Conservation (phyloP, 2,797 vertebrate genomes). For the Artibeus lituratus region DNA sequence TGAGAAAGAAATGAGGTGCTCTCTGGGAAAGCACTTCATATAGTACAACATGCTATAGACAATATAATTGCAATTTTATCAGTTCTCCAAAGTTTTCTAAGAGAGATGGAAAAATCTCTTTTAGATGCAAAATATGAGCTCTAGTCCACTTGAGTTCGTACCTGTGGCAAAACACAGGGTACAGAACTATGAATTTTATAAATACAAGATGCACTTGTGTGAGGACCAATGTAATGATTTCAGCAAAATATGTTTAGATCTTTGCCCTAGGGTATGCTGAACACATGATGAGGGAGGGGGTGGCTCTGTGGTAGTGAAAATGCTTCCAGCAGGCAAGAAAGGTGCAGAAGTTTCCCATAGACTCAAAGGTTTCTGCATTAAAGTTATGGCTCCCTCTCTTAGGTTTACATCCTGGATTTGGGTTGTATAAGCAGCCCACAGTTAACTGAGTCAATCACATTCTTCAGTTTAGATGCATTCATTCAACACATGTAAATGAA, state of each 20-base stretch:
- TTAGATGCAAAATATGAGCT: background rate
- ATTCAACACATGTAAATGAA: background rate
- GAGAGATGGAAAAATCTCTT: background rate
- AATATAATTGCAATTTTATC: background rate
- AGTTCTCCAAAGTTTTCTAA: background rate
- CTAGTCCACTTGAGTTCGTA: background rate
- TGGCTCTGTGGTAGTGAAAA: background rate
- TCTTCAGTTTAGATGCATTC: background rate
- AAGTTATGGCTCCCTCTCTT: background rate
- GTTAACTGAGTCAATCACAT: background rate
- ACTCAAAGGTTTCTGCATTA: background rate
- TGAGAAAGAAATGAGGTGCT: background rate
- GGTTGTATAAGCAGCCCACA: background rate
- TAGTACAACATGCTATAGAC: background rate
- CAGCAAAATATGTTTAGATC: background rate
- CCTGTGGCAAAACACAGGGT: background rate
- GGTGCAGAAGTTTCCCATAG: background rate
- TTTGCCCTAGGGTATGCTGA: background rate
- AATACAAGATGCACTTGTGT: background rate
- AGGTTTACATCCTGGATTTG: background rate
- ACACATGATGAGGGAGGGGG: fast-evolving
- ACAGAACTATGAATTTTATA: background rate
- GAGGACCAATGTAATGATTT: background rate
- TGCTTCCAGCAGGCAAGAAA: background rate
- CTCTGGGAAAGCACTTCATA: background rate